Conservation (phyloP, 2,888 invertebrate genomes). For the Augochlorella aurata region DNA sequence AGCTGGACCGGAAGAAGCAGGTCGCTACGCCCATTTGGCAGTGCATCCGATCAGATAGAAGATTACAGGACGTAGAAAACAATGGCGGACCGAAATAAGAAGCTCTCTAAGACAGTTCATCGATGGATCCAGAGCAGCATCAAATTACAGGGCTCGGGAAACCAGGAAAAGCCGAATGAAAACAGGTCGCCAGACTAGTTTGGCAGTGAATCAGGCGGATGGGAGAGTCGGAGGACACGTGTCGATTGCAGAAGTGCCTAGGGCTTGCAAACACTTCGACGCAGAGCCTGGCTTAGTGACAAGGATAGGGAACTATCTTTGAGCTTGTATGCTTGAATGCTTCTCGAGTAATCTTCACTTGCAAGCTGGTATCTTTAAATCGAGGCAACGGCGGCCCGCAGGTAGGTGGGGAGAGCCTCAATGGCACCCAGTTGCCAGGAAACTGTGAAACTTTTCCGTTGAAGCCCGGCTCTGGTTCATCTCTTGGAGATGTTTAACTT, state of each 20-base stretch:
- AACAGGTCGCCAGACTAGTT: not conserved
- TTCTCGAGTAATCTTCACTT: not conserved
- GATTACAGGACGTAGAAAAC: not conserved
- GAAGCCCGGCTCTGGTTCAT: not conserved
- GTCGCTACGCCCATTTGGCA: not conserved
- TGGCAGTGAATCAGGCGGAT: not conserved
- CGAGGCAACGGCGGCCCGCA: not conserved
- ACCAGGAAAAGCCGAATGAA: not conserved
- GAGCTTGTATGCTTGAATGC: not conserved
- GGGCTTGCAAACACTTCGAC: not conserved
- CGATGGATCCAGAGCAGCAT: not conserved
- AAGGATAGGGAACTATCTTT: not conserved
- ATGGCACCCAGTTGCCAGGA: not conserved
- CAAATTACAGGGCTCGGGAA: not conserved
- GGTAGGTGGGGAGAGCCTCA: not conserved
- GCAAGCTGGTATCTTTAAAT: not conserved
- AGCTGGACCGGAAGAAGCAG: not conserved
- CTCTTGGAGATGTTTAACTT: constrained; percentile 1
- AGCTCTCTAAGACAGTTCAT: not conserved
- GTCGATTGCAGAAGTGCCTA: not conserved
- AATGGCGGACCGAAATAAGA: not conserved
- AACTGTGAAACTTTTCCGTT: not conserved
- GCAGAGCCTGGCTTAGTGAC: not conserved
- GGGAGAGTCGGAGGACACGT: not conserved
- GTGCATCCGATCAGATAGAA: not conserved